Conservation (phyloP, 2,888 invertebrate genomes). For the Mythimna lalbum region DNA sequence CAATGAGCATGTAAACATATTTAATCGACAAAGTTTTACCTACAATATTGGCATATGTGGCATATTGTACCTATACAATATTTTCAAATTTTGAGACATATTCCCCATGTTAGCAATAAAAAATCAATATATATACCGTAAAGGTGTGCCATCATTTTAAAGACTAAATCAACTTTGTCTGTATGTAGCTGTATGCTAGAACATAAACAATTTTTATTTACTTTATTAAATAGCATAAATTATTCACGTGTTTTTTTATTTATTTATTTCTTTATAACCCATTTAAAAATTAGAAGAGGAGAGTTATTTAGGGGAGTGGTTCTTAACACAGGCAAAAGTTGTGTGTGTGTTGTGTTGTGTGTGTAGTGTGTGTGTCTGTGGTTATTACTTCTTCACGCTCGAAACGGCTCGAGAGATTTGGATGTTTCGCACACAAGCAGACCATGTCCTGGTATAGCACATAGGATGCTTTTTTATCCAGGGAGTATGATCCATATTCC, state of each 20-base stretch:
- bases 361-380: too few species aligned
- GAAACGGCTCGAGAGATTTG: too few species aligned
- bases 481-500: too few species aligned
- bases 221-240: constrained; percentile 61
- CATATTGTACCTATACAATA: constrained; percentile 10
- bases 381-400: too few species aligned
- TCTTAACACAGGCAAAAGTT: too few species aligned
- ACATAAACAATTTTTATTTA: constrained; percentile 55
- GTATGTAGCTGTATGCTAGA: constrained; percentile 49
- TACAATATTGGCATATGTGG: constrained; percentile 9
- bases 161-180: constrained; percentile 54
- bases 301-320: too few species aligned
- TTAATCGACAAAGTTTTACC: constrained; percentile 1
- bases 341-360: too few species aligned
- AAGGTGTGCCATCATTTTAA: constrained; percentile 62
- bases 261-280: background rate
- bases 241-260: constrained; percentile 47
- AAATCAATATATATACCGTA: constrained; percentile 24
- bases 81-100: background rate
- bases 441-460: too few species aligned
- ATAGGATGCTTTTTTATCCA: too few species aligned
- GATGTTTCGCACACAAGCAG: too few species aligned
- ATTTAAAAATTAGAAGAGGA: too few species aligned
- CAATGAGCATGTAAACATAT: background rate
- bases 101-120: background rate